phyloP scores from a whole-genome alignment of 2,888 invertebrate genomes.

The Plebejus argus region DNA sequence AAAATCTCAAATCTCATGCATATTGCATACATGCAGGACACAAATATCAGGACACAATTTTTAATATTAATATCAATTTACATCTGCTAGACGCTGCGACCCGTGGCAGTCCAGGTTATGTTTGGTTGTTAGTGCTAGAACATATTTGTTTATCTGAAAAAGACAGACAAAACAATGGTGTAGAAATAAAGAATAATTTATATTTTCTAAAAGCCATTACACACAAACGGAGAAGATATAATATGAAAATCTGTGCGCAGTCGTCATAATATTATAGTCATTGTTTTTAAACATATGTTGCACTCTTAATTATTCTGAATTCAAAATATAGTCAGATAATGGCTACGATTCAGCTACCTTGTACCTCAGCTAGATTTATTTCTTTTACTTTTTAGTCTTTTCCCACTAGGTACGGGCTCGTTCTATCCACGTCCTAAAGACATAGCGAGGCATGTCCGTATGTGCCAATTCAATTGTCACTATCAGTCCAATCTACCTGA shows the following conservation, averaged over 20 bases:
- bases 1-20: too few relatives aligned
- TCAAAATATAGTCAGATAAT: too few relatives aligned
- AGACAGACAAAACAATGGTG: background rate
- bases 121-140: background rate
- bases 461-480: conserved; percentile 52
- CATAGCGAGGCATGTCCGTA: conserved; percentile 72
- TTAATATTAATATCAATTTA: background rate
- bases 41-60: too few relatives aligned
- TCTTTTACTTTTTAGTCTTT: conserved; percentile 28
- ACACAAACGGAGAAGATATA: too few relatives aligned
- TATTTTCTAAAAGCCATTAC: too few relatives aligned
- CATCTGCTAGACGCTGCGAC: background rate
- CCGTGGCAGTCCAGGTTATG: conserved; percentile 12
- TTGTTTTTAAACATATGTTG: too few relatives aligned
- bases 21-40: too few relatives aligned
- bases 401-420: conserved; percentile 74
- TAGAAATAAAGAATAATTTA: background rate
- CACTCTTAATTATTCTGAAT: too few relatives aligned
- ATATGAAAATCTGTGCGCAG: too few relatives aligned
- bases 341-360: too few relatives aligned
- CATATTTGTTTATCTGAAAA: background rate
- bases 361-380: background rate
- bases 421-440: conserved; percentile 82
- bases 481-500: conserved; percentile 48
- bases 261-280: too few relatives aligned